These are phyloP conservation scores for Grammomys dolichurus DNA, from an alignment of 2,113 vertebrate species.

Conservation along the genomic window DNA sequence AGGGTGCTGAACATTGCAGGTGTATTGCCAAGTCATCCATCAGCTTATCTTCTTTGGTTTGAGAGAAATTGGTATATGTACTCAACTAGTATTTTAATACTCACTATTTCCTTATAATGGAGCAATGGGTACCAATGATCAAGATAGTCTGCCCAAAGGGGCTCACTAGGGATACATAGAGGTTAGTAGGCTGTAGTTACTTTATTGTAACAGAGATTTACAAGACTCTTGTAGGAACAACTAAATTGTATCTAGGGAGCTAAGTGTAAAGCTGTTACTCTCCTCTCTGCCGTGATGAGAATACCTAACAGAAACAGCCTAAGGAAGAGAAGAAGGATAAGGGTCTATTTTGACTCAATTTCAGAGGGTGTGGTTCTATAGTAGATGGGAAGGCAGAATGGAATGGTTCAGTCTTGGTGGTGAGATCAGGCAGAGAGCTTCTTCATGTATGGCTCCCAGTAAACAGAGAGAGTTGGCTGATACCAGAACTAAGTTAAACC, in stretches of 20 bases:
- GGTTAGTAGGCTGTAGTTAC: fast-evolving
- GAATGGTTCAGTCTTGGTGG: no score
- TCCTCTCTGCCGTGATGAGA: not conserved
- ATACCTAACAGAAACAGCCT: not conserved
- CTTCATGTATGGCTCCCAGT: not conserved
- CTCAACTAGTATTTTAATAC: not conserved
- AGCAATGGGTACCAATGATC: not conserved
- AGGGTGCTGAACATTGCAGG: not conserved
- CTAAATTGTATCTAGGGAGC: not conserved
- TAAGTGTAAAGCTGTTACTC: not conserved
- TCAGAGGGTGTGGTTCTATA: not conserved
- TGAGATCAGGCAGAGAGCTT: not conserved
- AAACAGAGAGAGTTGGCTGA: not conserved
- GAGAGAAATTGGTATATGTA: not conserved
- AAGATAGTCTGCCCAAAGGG: fast-evolving
- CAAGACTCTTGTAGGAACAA: not conserved
- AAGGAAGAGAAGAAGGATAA: not conserved
- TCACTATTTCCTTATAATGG: fast-evolving
- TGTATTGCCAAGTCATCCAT: not conserved
- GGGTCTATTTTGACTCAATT: not conserved
- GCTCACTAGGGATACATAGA: not conserved
- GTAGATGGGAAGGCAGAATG: not conserved
- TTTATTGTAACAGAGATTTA: not conserved
- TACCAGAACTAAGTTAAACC: not conserved
- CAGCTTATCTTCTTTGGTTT: not conserved